Base-by-base conservation (phyloP, 2,113 vertebrate species). In the Epinephelus moara region DNA sequence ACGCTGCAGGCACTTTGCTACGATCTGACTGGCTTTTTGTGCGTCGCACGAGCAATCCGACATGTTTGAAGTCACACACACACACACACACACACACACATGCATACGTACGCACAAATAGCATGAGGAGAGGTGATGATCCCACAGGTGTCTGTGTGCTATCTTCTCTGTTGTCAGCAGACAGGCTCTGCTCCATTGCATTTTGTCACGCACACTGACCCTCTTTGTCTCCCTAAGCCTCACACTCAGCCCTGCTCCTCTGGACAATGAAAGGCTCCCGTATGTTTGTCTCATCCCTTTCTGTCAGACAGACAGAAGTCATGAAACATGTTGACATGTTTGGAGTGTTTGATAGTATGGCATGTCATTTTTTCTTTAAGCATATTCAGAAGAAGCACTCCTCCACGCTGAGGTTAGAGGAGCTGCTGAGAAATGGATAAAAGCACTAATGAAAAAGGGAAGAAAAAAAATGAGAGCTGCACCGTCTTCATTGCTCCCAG, bases 131-230 rank as follows among this genome's bases (percentile, higher is more conserved):
- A 82, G 66, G 40, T 56, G 75, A 55, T 55, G 42, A 79, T 80
- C 86, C 79, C 73, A 76, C 72, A 75, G 83, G 81, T 87, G 86
- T 79, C 45, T 66, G 72, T 61, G 50, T 76, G 81, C 60, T 40
- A 42, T 83, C 81, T 47, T 52, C 68, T 77, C 53, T 4, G 53
- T 52, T 85, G 73, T 77, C 69, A 72, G 77, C 79, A 81, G 73
- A 74, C 81, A 62, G 61, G 42, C 77, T 74, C 53, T 74, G 84
- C 85, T 80, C 78, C 72, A 45, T 68, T 85, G 88, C 74, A 63
- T 79, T 70, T 82, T 75, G 89, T 86, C 89, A 92, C 21, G 23
- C 78, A 84, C 55, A 4, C 63, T 78, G 70, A 78, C 78, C 82
- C 52, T 76, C 86, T 87, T 76, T 82, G 84, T 85, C 80, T 83